A percentile compares a stretch with the other conserved stretches of the same genome.
phyloP scores from a whole-genome alignment of 2,888 invertebrate species.

The Eristalis intricaria region DNA sequence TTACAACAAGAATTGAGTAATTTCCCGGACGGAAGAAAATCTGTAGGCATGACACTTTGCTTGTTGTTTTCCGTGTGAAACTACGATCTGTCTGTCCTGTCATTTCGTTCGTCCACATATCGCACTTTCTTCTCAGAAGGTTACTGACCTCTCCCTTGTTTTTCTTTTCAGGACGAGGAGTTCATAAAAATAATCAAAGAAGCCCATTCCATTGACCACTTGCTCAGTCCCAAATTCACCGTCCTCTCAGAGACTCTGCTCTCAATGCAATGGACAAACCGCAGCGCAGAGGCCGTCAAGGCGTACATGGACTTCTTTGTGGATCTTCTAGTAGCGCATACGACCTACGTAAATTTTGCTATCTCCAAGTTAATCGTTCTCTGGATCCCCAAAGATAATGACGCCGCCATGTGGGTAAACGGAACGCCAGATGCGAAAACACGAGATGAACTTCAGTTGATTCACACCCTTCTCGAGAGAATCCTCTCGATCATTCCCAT shows the following conservation, averaged over 20 bases:
- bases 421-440: constrained; percentile 84
- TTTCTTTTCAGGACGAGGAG: constrained; percentile 82
- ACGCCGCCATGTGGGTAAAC: constrained; percentile 84
- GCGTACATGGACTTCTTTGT: constrained; percentile 86
- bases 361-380: constrained; percentile 84
- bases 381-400: constrained; percentile 83
- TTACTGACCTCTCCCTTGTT: too few species aligned
- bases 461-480: constrained; percentile 84
- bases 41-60: too few species aligned
- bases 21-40: too few species aligned
- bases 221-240: constrained; percentile 83
- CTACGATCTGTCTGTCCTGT: too few species aligned
- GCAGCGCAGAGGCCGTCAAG: constrained; percentile 80
- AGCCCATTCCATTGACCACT: constrained; percentile 83
- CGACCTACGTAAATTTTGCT: constrained; percentile 84
- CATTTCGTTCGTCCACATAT: too few species aligned
- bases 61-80: not conserved
- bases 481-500: constrained; percentile 82
- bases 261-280: constrained; percentile 83
- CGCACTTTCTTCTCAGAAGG: too few species aligned
- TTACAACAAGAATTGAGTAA: too few species aligned
- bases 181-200: constrained; percentile 83
- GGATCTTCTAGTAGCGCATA: constrained; percentile 87
- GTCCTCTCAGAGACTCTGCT: constrained; percentile 85
- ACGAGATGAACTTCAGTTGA: constrained; percentile 83